These are phyloP conservation scores for Ceratina japonica DNA, from an alignment of 1,140 invertebrate species.

Conservation along the genomic window DNA sequence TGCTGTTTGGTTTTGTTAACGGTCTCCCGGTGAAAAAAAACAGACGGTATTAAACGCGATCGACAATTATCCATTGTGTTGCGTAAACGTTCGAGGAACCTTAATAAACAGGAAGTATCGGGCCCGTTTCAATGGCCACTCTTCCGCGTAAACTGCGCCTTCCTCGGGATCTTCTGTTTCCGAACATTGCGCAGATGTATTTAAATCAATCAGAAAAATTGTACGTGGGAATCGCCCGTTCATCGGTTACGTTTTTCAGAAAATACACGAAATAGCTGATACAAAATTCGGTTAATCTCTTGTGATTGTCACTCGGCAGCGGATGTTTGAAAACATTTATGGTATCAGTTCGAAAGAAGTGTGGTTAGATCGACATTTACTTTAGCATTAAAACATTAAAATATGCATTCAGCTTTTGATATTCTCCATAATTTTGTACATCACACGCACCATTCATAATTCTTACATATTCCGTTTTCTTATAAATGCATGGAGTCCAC, in stretches of 20 bases:
- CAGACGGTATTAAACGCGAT: background rate
- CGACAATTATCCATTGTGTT: constrained; percentile 13
- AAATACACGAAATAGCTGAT: background rate
- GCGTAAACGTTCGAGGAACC: background rate
- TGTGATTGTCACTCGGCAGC: background rate
- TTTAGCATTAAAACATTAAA: no score
- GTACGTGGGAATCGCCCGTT: constrained; percentile 1
- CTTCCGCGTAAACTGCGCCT: background rate
- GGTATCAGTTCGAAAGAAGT: no score
- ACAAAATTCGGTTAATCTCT: background rate
- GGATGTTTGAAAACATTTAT: no score
- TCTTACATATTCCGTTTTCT: no score
- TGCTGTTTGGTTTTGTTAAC: constrained; percentile 4
- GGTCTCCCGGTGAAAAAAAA: constrained; percentile 36
- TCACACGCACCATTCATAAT: no score
- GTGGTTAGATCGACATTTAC: no score
- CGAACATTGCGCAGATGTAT: background rate
- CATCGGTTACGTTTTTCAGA: background rate
- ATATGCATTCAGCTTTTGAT: no score
- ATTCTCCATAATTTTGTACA: no score
- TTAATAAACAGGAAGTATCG: constrained; percentile 4
- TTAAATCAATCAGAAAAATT: background rate
- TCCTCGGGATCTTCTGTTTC: background rate
- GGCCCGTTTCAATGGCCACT: constrained; percentile 16
- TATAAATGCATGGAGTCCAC: no score